Evolutionary conservation across 1,140 invertebrate species (phyloP).

Genomic region (Prorops nasuta): DNA sequence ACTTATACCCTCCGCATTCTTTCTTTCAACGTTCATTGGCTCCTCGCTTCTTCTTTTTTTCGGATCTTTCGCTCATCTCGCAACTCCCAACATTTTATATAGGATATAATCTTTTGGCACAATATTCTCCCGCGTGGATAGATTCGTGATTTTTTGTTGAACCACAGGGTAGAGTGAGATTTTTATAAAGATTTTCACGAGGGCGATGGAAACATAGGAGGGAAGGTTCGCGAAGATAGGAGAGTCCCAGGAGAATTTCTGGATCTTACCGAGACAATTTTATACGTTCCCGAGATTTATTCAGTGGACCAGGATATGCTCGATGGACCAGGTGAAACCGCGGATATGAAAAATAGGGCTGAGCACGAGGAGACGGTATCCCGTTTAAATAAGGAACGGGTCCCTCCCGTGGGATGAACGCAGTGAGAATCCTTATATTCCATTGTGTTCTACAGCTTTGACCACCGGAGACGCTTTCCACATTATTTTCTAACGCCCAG

Average conservation of each 20-base stretch:
- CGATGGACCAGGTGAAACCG: conserved; percentile 9
- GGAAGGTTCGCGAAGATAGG: too few relatives aligned
- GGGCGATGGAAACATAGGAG: too few relatives aligned
- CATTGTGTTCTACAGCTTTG: conserved; percentile 18
- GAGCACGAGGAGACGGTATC: neutral
- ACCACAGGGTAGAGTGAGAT: too few relatives aligned
- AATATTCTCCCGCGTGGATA: too few relatives aligned
- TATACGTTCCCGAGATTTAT: conserved; percentile 16
- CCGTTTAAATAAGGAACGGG: conserved; percentile 20
- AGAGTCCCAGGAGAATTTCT: neutral
- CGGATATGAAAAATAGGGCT: conserved; percentile 8
- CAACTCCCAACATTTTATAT: too few relatives aligned
- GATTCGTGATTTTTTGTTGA: too few relatives aligned
- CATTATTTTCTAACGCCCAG: conserved; percentile 13
- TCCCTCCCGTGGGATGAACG: conserved; percentile 3
- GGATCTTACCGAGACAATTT: conserved; percentile 1
- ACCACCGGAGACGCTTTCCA: conserved; percentile 15
- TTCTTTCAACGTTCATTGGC: neutral
- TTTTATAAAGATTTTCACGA: too few relatives aligned
- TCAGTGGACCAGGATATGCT: conserved; percentile 3
- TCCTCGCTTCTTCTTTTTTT: neutral
- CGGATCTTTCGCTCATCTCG: too few relatives aligned
- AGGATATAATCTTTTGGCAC: too few relatives aligned
- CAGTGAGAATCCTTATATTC: conserved; percentile 5
- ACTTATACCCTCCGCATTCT: neutral